phyloP scores from a whole-genome alignment of 2,797 vertebrate genomes.

The Trachops cirrhosus region DNA sequence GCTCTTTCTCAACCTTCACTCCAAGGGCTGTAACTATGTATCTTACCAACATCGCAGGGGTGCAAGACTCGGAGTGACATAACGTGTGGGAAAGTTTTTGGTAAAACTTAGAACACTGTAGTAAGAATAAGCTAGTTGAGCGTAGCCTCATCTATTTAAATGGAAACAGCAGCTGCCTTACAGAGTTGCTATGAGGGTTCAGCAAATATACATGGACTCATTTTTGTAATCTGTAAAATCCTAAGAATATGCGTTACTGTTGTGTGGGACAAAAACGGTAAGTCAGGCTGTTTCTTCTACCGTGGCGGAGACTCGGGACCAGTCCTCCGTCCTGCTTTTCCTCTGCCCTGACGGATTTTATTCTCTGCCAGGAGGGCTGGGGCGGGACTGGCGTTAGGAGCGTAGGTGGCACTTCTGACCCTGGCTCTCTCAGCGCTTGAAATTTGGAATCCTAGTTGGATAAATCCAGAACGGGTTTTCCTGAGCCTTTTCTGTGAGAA shows the following conservation, averaged over 20 bases:
- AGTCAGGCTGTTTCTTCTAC: fast-evolving
- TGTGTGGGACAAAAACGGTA: neutral
- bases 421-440: neutral
- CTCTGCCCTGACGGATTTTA: neutral
- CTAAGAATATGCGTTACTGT: neutral
- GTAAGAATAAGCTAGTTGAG: neutral
- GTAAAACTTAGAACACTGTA: neutral
- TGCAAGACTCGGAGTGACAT: neutral
- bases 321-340: neutral
- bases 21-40: neutral
- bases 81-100: neutral
- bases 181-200: neutral
- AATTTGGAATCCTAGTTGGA: neutral
- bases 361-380: neutral
- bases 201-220: neutral
- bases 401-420: neutral
- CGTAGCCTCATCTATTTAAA: neutral
- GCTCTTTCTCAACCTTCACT: neutral
- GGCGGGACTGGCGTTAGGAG: neutral
- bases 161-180: neutral
- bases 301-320: neutral
- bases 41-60: neutral
- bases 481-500: neutral
- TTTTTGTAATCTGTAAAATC: neutral
- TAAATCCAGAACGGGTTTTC: neutral